phyloP scores from a whole-genome alignment of 2,888 invertebrate species.

The Dimorphilus gyrociliatus region DNA sequence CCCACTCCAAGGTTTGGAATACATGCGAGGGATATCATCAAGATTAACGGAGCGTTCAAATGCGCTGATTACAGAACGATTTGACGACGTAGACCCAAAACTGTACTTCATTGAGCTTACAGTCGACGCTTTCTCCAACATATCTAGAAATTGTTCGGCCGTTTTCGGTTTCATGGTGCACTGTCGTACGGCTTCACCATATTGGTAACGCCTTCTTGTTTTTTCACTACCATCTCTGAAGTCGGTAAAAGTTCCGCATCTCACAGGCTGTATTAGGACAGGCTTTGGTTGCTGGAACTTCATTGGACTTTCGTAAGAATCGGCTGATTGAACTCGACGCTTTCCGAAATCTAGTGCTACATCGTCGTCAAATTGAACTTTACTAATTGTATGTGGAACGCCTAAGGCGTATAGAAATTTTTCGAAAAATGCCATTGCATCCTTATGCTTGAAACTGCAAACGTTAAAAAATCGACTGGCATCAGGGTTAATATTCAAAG shows the following conservation, averaged over 20 bases:
- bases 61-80: too few relatives aligned
- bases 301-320: conserved; percentile 2
- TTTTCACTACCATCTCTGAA: conserved; percentile 10
- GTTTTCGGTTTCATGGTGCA: conserved; percentile 17
- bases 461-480: conserved; percentile 14
- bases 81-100: too few relatives aligned
- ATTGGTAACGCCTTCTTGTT: conserved; percentile 17
- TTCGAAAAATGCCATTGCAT: conserved; percentile 15
- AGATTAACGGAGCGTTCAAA: too few relatives aligned
- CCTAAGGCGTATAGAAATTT: conserved; percentile 23
- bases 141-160: conserved; percentile 18
- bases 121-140: too few relatives aligned
- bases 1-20: too few relatives aligned
- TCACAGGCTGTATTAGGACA: conserved; percentile 11
- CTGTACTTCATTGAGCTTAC: too few relatives aligned
- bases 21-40: too few relatives aligned
- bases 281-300: conserved; percentile 1
- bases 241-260: conserved; percentile 17
- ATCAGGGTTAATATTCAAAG: conserved; percentile 11
- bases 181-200: conserved; percentile 21
- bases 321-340: too few relatives aligned
- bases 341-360: conserved; percentile 21
- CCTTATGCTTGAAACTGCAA: conserved; percentile 16
- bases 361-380: too few relatives aligned
- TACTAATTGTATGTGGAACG: conserved; percentile 24